phyloP scores from a whole-genome alignment of 2,888 invertebrate species.

The Eumerus sabulonum region DNA sequence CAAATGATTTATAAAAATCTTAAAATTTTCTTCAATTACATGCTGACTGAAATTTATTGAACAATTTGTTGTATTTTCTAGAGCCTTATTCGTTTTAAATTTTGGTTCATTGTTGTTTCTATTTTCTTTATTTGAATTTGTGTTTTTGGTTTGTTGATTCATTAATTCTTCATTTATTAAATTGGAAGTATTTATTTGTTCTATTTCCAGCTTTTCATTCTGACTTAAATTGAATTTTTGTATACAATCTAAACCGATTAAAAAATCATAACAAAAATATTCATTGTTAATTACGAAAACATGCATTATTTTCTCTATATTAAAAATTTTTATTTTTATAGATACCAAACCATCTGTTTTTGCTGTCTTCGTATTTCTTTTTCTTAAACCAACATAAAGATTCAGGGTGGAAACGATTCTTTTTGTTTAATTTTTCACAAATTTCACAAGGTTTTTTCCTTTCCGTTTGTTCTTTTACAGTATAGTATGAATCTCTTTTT shows the following conservation, averaged over 20 bases:
- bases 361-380: constrained; percentile 31
- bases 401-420: constrained; percentile 42
- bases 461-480: constrained; percentile 70
- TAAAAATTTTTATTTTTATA: constrained; percentile 57
- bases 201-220: constrained; percentile 56
- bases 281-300: constrained; percentile 50
- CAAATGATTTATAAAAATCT: constrained; percentile 32
- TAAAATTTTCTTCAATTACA: constrained; percentile 36
- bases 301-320: constrained; percentile 48
- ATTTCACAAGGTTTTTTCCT: too few species aligned
- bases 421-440: constrained; percentile 48
- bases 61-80: constrained; percentile 15
- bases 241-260: constrained; percentile 61
- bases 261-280: constrained; percentile 55
- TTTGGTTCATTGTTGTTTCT: not conserved
- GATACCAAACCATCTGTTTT: constrained; percentile 30
- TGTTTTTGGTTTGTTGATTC: too few species aligned
- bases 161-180: not conserved
- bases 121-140: not conserved
- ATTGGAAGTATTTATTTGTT: constrained; percentile 16
- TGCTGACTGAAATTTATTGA: constrained; percentile 59
- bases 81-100: constrained; percentile 2
- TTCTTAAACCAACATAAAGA: constrained; percentile 32
- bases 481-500: constrained; percentile 71
- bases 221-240: constrained; percentile 47